Conservation (phyloP, 2,797 vertebrate genomes). For the Apogon hyalosoma region DNA sequence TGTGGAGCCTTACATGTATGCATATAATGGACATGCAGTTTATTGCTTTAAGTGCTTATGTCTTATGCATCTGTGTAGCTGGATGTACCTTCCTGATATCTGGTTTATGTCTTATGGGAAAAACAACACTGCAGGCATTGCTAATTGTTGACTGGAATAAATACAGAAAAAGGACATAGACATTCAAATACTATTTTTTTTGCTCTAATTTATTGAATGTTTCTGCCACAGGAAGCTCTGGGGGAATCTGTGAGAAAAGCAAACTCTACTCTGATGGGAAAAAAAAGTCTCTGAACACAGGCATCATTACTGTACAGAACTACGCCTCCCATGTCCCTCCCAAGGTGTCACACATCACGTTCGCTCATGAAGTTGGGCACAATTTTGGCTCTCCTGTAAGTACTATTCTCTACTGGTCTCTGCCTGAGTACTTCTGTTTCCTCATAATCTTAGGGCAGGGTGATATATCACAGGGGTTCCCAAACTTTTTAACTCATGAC, state of each 20-base stretch:
- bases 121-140: slow-evolving; percentile 3
- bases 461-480: no score
- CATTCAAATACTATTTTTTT: no score
- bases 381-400: slow-evolving; percentile 99
- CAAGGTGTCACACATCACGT: slow-evolving; percentile 99
- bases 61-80: slow-evolving; percentile 38
- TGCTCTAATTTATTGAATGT: no score
- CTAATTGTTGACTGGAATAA: slow-evolving; percentile 7
- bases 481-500: no score
- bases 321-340: slow-evolving; percentile 98
- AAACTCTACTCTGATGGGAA: slow-evolving; percentile 98
- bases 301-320: slow-evolving; percentile 99
- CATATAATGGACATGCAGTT: slow-evolving; percentile 40
- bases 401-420: slow-evolving; percentile 78
- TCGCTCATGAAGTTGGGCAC: slow-evolving; percentile 98
- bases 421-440: slow-evolving; percentile 54
- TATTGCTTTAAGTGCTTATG: slow-evolving; percentile 42
- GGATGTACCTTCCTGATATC: slow-evolving; percentile 26
- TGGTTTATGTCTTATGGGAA: slow-evolving; percentile 42
- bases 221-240: slow-evolving; percentile 90
- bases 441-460: no score
- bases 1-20: slow-evolving; percentile 9
- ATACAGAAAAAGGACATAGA: not conserved
- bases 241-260: slow-evolving; percentile 98
- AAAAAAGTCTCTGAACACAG: slow-evolving; percentile 98